Percentiles rank a stretch among this genome's conserved stretches.
phyloP scores from a whole-genome alignment of 2,888 invertebrate species.

The Sipunculus nudus region DNA sequence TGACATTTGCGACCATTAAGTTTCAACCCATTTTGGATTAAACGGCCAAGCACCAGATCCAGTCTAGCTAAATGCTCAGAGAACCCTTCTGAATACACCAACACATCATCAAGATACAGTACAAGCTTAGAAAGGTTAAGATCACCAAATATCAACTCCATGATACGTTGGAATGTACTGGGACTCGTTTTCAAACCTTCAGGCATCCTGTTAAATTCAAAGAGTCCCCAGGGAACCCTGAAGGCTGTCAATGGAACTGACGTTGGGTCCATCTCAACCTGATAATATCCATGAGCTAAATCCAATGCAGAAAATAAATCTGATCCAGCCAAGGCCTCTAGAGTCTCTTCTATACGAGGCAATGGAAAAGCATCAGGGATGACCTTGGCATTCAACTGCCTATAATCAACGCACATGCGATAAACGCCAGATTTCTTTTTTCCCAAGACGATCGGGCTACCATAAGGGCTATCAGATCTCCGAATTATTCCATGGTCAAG shows the following conservation, averaged over 20 bases:
- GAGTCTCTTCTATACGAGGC: too few species aligned
- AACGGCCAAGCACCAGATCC: neutral
- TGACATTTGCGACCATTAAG: neutral
- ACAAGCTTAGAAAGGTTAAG: neutral
- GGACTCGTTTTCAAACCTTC: conserved; percentile 4
- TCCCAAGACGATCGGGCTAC: too few species aligned
- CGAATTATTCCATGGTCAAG: too few species aligned
- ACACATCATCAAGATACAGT: neutral
- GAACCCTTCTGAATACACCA: neutral
- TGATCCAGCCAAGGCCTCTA: too few species aligned
- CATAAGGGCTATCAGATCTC: too few species aligned
- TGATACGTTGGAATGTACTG: conserved; percentile 2
- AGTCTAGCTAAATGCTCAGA: neutral
- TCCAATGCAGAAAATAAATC: too few species aligned
- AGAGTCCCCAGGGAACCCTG: neutral
- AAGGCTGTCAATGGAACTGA: conserved; percentile 1
- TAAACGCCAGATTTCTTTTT: too few species aligned
- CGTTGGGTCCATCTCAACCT: too few species aligned
- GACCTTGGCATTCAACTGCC: too few species aligned
- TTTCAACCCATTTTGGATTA: neutral
- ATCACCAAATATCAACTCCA: neutral
- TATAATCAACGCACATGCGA: too few species aligned
- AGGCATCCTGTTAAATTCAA: neutral
- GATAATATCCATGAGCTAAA: too few species aligned
- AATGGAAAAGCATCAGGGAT: too few species aligned